Evolutionary conservation across 2,888 invertebrate species (phyloP), one percentile per base, ranked within the genome.

Genomic region (Calameuta idolon): DNA sequence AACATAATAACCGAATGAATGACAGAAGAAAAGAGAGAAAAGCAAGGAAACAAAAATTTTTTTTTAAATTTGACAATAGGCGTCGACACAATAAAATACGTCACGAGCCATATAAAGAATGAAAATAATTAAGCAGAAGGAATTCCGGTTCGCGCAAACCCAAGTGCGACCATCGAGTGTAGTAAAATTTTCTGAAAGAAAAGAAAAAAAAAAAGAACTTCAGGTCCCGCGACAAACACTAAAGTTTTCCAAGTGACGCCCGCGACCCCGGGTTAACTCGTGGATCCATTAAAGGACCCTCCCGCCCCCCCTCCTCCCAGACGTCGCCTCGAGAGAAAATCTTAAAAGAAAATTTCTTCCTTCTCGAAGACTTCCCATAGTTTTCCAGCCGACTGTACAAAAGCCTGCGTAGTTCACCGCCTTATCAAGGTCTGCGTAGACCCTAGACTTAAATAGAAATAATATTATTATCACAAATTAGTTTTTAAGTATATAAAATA

Each of bases 351-450:
- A 82, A 79, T 85, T 87, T 87, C 87, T 87, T 87, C 85, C 84
- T 85, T 85, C 55, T 86, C 85, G 84, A 87, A 89, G 85, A 87
- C 88, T 89, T 88, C 85, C 87, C 85, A 86, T 86, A 89, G 86
- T 86, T 87, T 88, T 90, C 86, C 89, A 87, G 86, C 84, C 86
- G 87, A 89, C 85, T 90, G 90, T 91, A 91, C 90, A 91, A 89
- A 89, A 85, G 86, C 87, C 88, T 87, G 87, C 84, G 87, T 90
- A 90, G 88, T 88, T 87, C 85, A 85, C 86, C 89, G 90, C 90
- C 90, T 90, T 90, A 88, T 87, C 83, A 87, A 90, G 86, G 88
- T 88, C 87, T 87, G 85, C 85, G 83, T 86, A 88, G 89, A 86
- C 87, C 87, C 85, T 89, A 88, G 87, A 86, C 83, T 85, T 86